phyloP scores from a whole-genome alignment of 2,113 vertebrate genomes.

The Pituophis catenifer region DNA sequence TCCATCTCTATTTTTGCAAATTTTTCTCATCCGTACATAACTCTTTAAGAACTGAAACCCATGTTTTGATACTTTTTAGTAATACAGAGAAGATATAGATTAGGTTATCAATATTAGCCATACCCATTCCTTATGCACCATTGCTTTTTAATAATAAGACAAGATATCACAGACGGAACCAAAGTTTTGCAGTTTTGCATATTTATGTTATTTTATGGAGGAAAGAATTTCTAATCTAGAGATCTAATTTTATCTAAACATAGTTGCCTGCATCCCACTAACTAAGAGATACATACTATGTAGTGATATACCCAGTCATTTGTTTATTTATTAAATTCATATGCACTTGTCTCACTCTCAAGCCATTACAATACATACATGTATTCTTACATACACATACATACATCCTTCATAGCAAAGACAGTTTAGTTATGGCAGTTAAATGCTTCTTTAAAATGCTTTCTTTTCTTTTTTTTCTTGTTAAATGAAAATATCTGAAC shows the following conservation, averaged over 20 bases:
- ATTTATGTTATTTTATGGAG: neutral
- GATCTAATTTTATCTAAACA: neutral
- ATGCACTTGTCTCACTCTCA: neutral
- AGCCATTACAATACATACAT: neutral
- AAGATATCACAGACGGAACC: neutral
- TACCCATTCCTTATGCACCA: neutral
- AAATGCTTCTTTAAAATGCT: neutral
- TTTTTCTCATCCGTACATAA: neutral
- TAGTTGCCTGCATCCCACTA: neutral
- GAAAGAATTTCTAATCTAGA: neutral
- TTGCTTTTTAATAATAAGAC: neutral
- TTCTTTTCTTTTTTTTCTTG: neutral
- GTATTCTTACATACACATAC: neutral
- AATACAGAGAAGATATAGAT: neutral
- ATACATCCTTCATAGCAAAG: neutral
- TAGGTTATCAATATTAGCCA: neutral
- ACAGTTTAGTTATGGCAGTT: neutral
- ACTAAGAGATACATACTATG: neutral
- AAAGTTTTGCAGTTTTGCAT: neutral
- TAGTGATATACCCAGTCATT: neutral
- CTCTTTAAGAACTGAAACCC: neutral
- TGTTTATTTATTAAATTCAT: neutral
- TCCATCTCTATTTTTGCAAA: neutral
- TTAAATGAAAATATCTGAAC: slow-evolving; percentile 7
- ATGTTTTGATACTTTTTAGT: neutral